Evolutionary conservation across 2,888 invertebrate species (phyloP), one percentile per base, ranked within the genome.

Genomic region (Mythimna vitellina): DNA sequence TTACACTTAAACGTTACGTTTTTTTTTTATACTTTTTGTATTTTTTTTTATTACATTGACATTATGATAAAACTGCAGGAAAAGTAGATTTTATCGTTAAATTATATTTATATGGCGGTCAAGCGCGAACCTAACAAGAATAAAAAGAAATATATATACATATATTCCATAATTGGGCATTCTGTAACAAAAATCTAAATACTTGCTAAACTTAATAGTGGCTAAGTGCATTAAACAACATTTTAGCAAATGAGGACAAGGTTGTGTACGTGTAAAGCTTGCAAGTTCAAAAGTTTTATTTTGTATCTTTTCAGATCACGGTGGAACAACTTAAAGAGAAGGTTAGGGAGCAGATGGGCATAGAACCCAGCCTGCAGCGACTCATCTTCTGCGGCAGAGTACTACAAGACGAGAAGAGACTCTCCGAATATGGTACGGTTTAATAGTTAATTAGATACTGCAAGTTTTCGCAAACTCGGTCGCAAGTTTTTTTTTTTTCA

Each of bases 331-430:
- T 99, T 87, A 99, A 99, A 92, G 97, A 98, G 84, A 97, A 97
- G 84, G 98, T 99, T 81, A 97, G 97, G 7, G 97, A 97, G 65
- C 97, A 97, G 80, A 98, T 99, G 83, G 97, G 97, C 73, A 98
- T 99, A 85, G 97, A 98, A 35, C 97, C 98, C 10, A 98, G 98
- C 78, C 97, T 98, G 63, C 99, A 99, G 92, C 97, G 99, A 73
- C 97, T 99, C 54, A 99, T 99, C 86, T 99, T 98, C 92, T 98
- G 98, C 91, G 99, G 99, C n/a, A 97, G 98, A 92, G 99, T 99
- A 38, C 95, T 99, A 65, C 98, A 98, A 89, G 98, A 99, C 96
- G 98, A 98, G 20, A 98, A 98, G 85, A 98, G 97, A 89, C 96
- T 99, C 38, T 97, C 97, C 79, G 98, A 99, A 91, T 99, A 98